phyloP scores from a whole-genome alignment of 1,140 invertebrate species.

The Babylonia areolata region DNA sequence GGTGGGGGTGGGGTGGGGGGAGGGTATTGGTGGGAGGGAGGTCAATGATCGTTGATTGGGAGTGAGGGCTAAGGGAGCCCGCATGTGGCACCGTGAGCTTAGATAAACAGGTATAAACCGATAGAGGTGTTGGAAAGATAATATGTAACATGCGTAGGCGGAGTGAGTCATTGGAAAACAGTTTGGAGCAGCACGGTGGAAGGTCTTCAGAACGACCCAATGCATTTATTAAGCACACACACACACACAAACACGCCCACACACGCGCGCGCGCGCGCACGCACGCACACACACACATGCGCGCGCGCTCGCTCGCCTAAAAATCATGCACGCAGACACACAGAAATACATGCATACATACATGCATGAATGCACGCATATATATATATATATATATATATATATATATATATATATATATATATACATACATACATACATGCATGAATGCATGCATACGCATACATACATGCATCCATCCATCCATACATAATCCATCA shows the following conservation, averaged over 20 bases:
- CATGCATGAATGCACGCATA: conserved; percentile 6
- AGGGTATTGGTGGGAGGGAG: neutral
- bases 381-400: neutral
- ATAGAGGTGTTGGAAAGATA: too few relatives aligned
- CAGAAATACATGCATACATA: conserved; percentile 4
- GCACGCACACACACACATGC: neutral
- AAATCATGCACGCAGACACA: conserved; percentile 6
- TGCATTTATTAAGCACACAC: too few relatives aligned
- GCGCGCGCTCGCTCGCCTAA: neutral
- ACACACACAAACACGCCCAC: too few relatives aligned
- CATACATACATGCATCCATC: neutral
- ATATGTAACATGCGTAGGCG: too few relatives aligned
- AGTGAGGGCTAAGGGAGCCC: neutral
- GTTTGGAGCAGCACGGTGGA: too few relatives aligned
- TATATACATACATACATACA: neutral
- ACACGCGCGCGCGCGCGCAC: too few relatives aligned
- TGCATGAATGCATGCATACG: neutral
- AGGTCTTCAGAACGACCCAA: too few relatives aligned
- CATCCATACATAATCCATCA: neutral
- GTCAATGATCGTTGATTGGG: neutral
- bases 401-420: neutral
- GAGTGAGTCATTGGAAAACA: too few relatives aligned
- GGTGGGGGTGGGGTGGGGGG: neutral
- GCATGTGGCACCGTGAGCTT: too few relatives aligned
- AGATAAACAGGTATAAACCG: too few relatives aligned